Evolutionary conservation across 2,888 invertebrate species (phyloP).

Genomic region (Sinhomidia bicolor): DNA sequence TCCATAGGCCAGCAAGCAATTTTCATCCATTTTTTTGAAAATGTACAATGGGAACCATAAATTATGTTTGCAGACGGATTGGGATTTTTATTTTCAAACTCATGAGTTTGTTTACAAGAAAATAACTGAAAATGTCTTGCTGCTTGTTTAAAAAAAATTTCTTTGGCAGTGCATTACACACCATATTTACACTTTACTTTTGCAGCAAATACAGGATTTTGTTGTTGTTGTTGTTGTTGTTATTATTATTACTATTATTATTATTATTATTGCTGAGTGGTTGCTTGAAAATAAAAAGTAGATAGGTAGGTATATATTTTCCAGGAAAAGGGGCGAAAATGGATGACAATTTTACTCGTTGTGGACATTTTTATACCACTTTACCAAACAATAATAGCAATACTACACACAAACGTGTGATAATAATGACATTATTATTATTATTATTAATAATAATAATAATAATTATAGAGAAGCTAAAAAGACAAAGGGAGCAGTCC

Average conservation of each 20-base stretch:
- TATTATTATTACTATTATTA: no score
- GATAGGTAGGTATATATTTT: no score
- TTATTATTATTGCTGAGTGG: no score
- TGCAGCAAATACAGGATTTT: no score
- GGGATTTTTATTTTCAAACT: background rate
- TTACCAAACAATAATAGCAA: background rate
- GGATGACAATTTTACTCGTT: constrained; percentile 49
- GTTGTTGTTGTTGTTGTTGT: no score
- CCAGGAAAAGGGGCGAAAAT: constrained; percentile 21
- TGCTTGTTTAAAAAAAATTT: background rate
- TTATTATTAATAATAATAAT: background rate
- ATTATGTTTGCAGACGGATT: constrained; percentile 64
- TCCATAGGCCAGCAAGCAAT: constrained; percentile 43
- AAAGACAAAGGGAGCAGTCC: no score
- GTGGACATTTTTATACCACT: constrained; percentile 43
- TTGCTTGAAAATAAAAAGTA: no score
- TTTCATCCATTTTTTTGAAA: constrained; percentile 61
- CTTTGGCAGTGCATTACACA: background rate
- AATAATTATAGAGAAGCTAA: background rate
- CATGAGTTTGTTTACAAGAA: background rate
- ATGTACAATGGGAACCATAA: constrained; percentile 62
- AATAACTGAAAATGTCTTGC: background rate
- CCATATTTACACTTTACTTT: constrained; percentile 14
- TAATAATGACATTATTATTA: constrained; percentile 5
- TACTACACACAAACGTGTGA: background rate